Conservation (phyloP, 64 coral and sea anemone genomes). For the Montipora capricornis region DNA sequence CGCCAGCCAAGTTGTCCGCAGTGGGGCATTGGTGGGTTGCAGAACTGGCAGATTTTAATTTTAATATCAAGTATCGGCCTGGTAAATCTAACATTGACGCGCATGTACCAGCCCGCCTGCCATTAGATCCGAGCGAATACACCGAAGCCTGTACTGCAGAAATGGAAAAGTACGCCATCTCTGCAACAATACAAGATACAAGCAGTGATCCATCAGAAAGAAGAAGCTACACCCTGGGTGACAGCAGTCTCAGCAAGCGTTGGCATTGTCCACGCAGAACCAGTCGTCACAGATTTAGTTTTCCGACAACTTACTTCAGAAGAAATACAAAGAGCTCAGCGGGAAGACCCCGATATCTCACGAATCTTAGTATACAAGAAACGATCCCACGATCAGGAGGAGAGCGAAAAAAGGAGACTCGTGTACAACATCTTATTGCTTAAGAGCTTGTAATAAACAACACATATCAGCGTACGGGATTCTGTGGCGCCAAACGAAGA, state of each 20-base stretch:
- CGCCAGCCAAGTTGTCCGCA: slow-evolving; percentile 35
- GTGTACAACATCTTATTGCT: neutral
- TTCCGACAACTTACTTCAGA: neutral
- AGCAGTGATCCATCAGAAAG: slow-evolving; percentile 9
- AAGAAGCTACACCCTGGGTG: slow-evolving; percentile 12
- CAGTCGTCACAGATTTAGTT: neutral
- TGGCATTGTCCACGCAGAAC: neutral
- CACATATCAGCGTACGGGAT: slow-evolving; percentile 5
- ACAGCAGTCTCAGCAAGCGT: neutral
- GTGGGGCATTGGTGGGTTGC: slow-evolving; percentile 49
- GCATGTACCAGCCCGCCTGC: slow-evolving; percentile 3
- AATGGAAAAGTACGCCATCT: slow-evolving; percentile 19
- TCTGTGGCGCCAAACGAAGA: slow-evolving; percentile 29
- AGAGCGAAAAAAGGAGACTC: slow-evolving; percentile 34
- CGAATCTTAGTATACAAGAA: neutral
- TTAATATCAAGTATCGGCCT: slow-evolving; percentile 36
- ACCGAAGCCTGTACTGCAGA: neutral
- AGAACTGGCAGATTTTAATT: slow-evolving; percentile 50
- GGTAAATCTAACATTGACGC: slow-evolving; percentile 41
- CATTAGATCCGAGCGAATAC: slow-evolving; percentile 2
- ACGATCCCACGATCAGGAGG: neutral
- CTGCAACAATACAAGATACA: slow-evolving; percentile 16
- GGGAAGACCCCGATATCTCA: neutral
- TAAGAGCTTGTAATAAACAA: slow-evolving; percentile 27
- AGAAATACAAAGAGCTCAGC: slow-evolving; percentile 10